Evolutionary conservation across 1,140 invertebrate species (phyloP), one percentile per base, ranked within the genome.

Genomic region (Diorhabda elongata): DNA sequence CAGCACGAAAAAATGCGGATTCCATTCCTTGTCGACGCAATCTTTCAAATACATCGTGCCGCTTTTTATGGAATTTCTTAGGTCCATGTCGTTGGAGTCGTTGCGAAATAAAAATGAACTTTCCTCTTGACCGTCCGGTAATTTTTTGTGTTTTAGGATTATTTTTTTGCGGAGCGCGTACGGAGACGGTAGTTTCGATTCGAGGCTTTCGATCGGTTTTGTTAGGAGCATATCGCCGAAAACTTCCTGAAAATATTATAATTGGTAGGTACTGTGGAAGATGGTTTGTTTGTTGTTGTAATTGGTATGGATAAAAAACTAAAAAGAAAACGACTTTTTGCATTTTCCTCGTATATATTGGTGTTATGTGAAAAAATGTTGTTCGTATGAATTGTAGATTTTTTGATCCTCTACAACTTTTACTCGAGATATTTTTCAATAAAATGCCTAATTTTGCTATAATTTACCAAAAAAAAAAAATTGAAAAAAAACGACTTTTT

Each of bases 1-100:
- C 7, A 99, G 81, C n/a, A 97, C 92, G 82, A 98, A 98, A 78
- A 96, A 96, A 83, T 98, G 96, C 0, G 94, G 92, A 79, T 93
- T 91, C 96, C 96, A 99, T 71, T 92, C 89, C 80, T 91, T 89
- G 73, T 97, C 93, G 0, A 94, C 86, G 0, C 89, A 89, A 85
- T 98, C 96, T 83, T 97, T 92, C 44, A 98, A 82, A 78, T 92
- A 94, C 63, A 98, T 83, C 65, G 96, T 89, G 0, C 96, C 96
- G 84, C 96, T 98, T 84, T 95, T 97, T 1, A 95, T 87, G 0
- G 94, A 93, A 81, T 93, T 95, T 61, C 92, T 86, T 45, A 97
- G 57, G 64, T 74, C 73, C 63, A 74, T 71, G 44, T 67, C 70
- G 42, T 66, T 66, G 41, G 71, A 65, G 44, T 73, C 72, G 52